Evolutionary conservation across 2,113 vertebrate genomes (phyloP), one percentile per base, ranked within the genome.

Genomic region (Saimiri boliviensis): DNA sequence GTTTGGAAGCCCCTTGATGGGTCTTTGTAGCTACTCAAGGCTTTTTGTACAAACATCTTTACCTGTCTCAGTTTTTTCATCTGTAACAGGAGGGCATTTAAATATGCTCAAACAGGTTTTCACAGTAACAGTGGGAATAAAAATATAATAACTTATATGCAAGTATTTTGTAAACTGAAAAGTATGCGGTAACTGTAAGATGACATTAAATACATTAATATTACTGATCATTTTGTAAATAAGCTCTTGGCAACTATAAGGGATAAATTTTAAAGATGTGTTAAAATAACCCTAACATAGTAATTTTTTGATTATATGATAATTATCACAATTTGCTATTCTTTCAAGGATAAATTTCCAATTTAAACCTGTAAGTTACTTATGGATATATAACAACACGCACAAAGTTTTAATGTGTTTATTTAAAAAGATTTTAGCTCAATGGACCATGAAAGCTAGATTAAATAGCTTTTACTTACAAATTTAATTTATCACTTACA

Each of bases 241-340:
- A 66, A 47, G 42, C 13, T 47, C 63, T 54, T 20, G 0, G 35
- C 9, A 47, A 79, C 76, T 89, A 2, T 70, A 56, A 90, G 19
- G 37, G 45, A 60, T 90, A 56, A 66, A 86, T 94, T 97, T 66
- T 52, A 91, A 93, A 91, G 54, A 58, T 93, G 80, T 89, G 16
- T 88, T 56, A 95, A 92, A 63, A 80, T 86, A 94, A 63, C 77
- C 8, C 20, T 91, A 74, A 90, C 91, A 83, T 79, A 56, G 52
- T 94, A 93, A 79, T 89, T 77, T 47, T 83, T 95, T 95, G 30
- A 89, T 76, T 94, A 63, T 76, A 68, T 81, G 40, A 27, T 91
- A 70, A 87, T 95, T 70, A 86, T 84, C 25, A 76, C 35, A 86
- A 80, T 49, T 85, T 88, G 27, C 16, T 85, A 86, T 89, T 90